These are phyloP conservation scores for Xiphias gladius DNA, from an alignment of 2,113 vertebrate species.

Conservation along the genomic window DNA sequence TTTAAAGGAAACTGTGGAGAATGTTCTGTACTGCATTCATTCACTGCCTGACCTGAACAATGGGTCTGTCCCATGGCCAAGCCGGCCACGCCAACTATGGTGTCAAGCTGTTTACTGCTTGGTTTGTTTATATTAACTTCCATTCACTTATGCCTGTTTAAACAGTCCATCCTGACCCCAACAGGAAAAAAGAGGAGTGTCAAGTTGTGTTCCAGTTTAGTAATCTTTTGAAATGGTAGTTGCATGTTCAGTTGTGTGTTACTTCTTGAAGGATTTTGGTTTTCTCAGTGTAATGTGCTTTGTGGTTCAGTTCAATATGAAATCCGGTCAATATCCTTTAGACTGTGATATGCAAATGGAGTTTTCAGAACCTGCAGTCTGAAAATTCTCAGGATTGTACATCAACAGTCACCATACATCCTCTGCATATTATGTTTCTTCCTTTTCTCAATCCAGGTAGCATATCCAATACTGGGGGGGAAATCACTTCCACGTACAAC, in stretches of 20 bases:
- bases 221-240: background rate
- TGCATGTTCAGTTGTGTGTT: background rate
- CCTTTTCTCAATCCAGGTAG: background rate
- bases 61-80: slow-evolving; percentile 29
- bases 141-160: slow-evolving; percentile 30
- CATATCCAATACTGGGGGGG: background rate
- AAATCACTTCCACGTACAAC: no score
- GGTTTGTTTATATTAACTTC: slow-evolving; percentile 48
- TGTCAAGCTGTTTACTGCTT: slow-evolving; percentile 57
- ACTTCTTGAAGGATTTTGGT: background rate
- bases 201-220: background rate
- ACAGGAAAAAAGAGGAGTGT: slow-evolving; percentile 36
- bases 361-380: background rate
- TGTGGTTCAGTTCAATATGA: background rate
- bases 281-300: background rate
- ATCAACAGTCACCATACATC: background rate
- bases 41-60: slow-evolving; percentile 60
- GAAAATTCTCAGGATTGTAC: background rate
- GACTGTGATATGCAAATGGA: no score
- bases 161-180: slow-evolving; percentile 19
- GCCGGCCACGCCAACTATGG: slow-evolving; percentile 26
- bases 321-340: background rate
- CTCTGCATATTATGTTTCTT: background rate
- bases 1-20: slow-evolving; percentile 57
- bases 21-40: slow-evolving; percentile 47